Evolutionary conservation across 37 sponge, comb jelly and placozoan genomes (phyloP).

Genomic region (Crambe crambe): DNA sequence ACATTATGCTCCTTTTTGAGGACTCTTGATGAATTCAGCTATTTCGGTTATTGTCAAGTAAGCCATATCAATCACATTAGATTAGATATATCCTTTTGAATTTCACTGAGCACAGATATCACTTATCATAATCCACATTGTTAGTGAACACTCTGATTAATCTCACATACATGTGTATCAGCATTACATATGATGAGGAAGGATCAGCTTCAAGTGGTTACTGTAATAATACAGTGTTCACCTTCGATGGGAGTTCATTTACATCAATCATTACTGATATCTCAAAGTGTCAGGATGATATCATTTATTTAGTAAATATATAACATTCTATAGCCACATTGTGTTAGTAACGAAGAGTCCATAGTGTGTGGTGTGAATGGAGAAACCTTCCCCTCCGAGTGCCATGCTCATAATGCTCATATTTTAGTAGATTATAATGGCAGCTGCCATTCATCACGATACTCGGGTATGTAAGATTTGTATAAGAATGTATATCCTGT

Average conservation of each 20-base stretch:
- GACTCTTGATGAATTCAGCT: conserved; percentile 36
- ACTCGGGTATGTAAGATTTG: background rate
- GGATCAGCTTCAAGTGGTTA: background rate
- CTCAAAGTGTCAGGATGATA: too few species aligned
- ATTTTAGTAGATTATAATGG: conserved; percentile 56
- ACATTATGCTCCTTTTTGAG: conserved; percentile 28
- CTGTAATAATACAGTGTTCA: background rate
- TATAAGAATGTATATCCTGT: too few species aligned
- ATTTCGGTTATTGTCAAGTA: conserved; percentile 63
- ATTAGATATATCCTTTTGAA: too few species aligned
- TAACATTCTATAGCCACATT: conserved; percentile 32
- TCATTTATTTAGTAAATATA: too few species aligned
- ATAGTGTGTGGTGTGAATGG: conserved; percentile 74
- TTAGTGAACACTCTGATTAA: too few species aligned
- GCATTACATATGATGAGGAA: background rate
- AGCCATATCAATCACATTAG: too few species aligned
- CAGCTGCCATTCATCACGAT: conserved; percentile 11
- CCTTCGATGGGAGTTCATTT: too few species aligned
- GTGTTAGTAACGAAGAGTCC: background rate
- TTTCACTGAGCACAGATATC: too few species aligned
- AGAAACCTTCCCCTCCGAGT: conserved; percentile 46
- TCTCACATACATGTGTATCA: background rate
- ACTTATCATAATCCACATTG: too few species aligned
- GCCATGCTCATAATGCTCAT: conserved; percentile 42
- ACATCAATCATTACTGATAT: too few species aligned